Evolutionary conservation across 2,888 invertebrate species (phyloP).

Genomic region (Actias luna): DNA sequence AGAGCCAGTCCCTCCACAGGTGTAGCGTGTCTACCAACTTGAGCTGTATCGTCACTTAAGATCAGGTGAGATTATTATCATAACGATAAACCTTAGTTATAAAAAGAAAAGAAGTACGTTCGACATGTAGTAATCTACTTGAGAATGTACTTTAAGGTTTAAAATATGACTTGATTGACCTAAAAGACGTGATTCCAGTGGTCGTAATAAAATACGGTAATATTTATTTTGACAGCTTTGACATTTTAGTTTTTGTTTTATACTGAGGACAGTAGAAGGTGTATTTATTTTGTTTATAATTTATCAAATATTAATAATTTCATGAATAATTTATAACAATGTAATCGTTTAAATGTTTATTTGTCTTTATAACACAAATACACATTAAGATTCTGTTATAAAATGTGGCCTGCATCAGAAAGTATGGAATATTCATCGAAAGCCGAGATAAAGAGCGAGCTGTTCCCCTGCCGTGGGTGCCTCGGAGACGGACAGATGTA

Average conservation of each 20-base stretch:
- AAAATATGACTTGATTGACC: background rate
- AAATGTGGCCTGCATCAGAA: conserved; percentile 16
- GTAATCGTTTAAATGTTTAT: background rate
- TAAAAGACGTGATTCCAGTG: background rate
- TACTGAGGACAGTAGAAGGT: background rate
- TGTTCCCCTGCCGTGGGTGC: conserved; percentile 14
- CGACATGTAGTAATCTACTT: no score
- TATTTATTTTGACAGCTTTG: background rate
- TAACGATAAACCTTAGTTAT: no score
- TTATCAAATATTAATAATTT: background rate
- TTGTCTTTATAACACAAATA: conserved; percentile 1
- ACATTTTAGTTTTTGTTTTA: background rate
- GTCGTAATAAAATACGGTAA: background rate
- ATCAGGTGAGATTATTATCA: no score
- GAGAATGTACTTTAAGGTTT: background rate
- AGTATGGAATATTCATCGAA: conserved; percentile 8
- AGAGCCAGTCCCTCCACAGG: no score
- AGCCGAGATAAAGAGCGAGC: conserved; percentile 14
- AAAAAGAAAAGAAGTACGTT: no score
- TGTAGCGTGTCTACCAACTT: no score
- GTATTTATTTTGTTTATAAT: background rate
- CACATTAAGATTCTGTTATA: conserved; percentile 14
- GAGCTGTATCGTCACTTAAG: no score
- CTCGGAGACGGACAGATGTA: conserved; percentile 15
- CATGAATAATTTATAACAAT: background rate